Evolutionary conservation across 2,888 invertebrate genomes (phyloP), one percentile per base, ranked within the genome.

Genomic region (Ametastegia equiseti): DNA sequence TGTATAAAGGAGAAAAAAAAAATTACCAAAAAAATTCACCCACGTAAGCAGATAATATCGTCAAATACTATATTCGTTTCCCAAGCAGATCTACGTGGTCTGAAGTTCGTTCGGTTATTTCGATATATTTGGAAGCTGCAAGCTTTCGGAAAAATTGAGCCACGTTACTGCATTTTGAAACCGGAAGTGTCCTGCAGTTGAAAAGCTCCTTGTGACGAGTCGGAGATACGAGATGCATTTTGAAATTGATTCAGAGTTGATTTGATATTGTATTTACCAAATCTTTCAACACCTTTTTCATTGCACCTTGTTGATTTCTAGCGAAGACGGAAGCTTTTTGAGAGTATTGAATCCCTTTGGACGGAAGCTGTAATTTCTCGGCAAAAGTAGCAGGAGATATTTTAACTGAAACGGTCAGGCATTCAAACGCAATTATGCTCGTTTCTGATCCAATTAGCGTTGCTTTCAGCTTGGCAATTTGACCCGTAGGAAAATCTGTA

Each of bases 401-500:
- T 75, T 50, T 36, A 36, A 75, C 75, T n/a, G 11, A 23, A 19
- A 36, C 75, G 19, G 11, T 33, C 75, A 30, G 50, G 50, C 13
- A 54, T 50, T 33, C 11, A 19, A 75, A 75, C 50, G 36, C 50
- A 50, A 75, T 71, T 71, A 45, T 27, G 30, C 30, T 71, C 47
- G 71, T 27, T 19, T 45, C 30, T 47, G 71, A 71, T 71, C n/a
- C 15, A 71, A 71, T 71, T 71, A 71, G 30, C 71, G 7, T 23
- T 71, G 27, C 42, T 47, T 47, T 71, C 30, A 45, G 47, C 1
- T 15, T 11, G 6, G 71, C 11, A 47, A 71, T 27, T 47, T 36
- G 3, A 19, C 19, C 39, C 65, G 36, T 36, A n/a, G 33, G n/a
- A 9, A 36, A 67, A 67, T 67, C 19, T 7, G 9, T 23, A 0